phyloP scores from a whole-genome alignment of 2,888 invertebrate species.

The Teleogryllus oceanicus region DNA sequence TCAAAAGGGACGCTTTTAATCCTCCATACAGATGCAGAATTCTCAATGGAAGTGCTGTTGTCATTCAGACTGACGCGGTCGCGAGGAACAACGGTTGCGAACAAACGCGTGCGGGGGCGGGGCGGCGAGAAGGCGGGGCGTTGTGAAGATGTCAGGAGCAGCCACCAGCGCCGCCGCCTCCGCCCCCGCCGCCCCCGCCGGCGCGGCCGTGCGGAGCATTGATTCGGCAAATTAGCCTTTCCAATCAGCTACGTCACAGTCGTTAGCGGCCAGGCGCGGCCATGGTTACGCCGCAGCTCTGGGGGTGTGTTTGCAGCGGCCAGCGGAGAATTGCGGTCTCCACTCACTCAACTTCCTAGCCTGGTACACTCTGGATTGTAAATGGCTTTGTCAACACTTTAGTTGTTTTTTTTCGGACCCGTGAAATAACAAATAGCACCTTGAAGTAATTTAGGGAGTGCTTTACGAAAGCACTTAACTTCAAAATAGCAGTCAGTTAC shows the following conservation, averaged over 20 bases:
- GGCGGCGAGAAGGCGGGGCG: background rate
- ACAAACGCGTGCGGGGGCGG: background rate
- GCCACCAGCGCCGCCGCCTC: background rate
- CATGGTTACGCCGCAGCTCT: too few relatives aligned
- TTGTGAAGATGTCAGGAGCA: constrained; percentile 18
- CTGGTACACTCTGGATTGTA: background rate
- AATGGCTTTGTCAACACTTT: background rate
- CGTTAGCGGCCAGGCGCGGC: background rate
- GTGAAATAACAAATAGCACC: too few relatives aligned
- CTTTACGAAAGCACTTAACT: too few relatives aligned
- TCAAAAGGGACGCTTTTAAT: background rate
- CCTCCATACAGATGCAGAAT: background rate
- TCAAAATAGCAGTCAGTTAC: too few relatives aligned
- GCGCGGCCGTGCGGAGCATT: background rate
- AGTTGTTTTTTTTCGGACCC: too few relatives aligned
- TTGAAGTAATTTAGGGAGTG: too few relatives aligned
- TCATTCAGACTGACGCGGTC: background rate
- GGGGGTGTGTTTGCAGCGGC: too few relatives aligned
- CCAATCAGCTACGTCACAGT: background rate
- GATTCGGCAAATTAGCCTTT: constrained; percentile 18
- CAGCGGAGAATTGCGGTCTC: too few relatives aligned
- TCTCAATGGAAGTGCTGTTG: background rate
- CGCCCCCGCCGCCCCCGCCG: background rate
- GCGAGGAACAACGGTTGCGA: background rate
- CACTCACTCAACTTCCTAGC: too few relatives aligned